A percentile compares a stretch with the other conserved stretches of the same genome.
Conservation (phyloP, 2,888 invertebrate genomes). For the Drosophila helvetica region DNA sequence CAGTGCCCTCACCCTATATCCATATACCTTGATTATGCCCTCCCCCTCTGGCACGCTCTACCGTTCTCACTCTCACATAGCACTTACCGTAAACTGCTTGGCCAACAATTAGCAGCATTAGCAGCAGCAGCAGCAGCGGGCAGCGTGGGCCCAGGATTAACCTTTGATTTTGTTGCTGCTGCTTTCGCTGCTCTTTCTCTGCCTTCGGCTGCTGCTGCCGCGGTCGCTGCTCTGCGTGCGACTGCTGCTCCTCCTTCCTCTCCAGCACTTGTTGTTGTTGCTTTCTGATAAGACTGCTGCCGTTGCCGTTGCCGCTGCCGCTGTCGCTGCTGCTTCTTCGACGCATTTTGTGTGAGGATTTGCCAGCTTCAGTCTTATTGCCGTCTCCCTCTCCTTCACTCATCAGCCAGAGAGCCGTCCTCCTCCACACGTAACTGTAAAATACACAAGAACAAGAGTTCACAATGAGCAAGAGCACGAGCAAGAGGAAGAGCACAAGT, state of each 20-base stretch:
- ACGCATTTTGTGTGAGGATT: conserved; percentile 38
- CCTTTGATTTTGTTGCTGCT: conserved; percentile 33
- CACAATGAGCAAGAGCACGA: conserved; percentile 19
- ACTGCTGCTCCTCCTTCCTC: not conserved
- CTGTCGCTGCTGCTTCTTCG: conserved; percentile 23
- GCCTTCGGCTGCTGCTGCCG: conserved; percentile 6
- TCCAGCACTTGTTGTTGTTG: conserved; percentile 12
- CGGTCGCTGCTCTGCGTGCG: conserved; percentile 3
- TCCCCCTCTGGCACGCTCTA: conserved; percentile 14
- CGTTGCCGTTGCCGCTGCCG: too few species aligned
- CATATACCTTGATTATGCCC: not conserved
- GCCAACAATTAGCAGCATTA: conserved; percentile 74
- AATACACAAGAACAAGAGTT: conserved; percentile 26
- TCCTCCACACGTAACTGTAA: conserved; percentile 40
- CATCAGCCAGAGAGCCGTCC: conserved; percentile 15
- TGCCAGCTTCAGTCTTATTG: conserved; percentile 46
- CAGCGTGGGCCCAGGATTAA: conserved; percentile 31
- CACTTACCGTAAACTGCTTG: conserved; percentile 73
- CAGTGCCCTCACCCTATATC: not conserved
- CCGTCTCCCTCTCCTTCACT: conserved; percentile 20
- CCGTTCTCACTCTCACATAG: conserved; percentile 13
- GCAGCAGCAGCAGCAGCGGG: conserved; percentile 62
- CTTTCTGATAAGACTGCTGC: not conserved
- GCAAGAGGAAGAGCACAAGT: conserved; percentile 1
- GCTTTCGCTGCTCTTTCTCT: conserved; percentile 2